Percentiles rank a stretch among this genome's conserved stretches.
phyloP scores from a whole-genome alignment of 1,140 invertebrate species.

The Cydia strobilella region DNA sequence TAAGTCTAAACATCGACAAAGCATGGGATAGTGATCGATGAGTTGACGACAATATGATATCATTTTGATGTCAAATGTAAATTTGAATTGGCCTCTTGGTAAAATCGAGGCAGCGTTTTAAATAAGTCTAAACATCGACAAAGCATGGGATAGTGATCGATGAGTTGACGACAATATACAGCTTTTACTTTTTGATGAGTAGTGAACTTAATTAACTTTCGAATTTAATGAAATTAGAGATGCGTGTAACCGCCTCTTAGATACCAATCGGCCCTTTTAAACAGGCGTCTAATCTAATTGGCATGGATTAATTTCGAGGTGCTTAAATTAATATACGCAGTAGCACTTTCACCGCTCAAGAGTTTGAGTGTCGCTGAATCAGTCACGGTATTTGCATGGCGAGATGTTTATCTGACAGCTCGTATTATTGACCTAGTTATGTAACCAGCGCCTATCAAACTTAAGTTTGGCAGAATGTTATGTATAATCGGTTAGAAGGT shows the following conservation, averaged over 20 bases:
- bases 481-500: background rate
- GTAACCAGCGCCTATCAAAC: conserved; percentile 9
- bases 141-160: background rate
- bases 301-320: conserved; percentile 20
- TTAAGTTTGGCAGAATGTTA: background rate
- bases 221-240: conserved; percentile 14
- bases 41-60: background rate
- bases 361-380: conserved; percentile 14
- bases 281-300: conserved; percentile 30
- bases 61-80: too few relatives aligned
- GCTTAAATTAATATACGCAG: conserved; percentile 26
- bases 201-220: conserved; percentile 26
- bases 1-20: background rate
- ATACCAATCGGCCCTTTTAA: conserved; percentile 18
- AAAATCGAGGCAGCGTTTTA: background rate
- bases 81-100: background rate
- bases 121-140: background rate
- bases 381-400: conserved; percentile 26
- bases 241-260: conserved; percentile 18
- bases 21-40: background rate
- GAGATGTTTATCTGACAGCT: conserved; percentile 23
- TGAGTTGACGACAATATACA: conserved; percentile 2
- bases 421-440: conserved; percentile 18
- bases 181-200: conserved; percentile 7
- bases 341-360: conserved; percentile 26